A percentile compares a stretch with the other conserved stretches of the same genome.
phyloP scores from a whole-genome alignment of 2,888 invertebrate species.

The Perithous albicinctus region DNA sequence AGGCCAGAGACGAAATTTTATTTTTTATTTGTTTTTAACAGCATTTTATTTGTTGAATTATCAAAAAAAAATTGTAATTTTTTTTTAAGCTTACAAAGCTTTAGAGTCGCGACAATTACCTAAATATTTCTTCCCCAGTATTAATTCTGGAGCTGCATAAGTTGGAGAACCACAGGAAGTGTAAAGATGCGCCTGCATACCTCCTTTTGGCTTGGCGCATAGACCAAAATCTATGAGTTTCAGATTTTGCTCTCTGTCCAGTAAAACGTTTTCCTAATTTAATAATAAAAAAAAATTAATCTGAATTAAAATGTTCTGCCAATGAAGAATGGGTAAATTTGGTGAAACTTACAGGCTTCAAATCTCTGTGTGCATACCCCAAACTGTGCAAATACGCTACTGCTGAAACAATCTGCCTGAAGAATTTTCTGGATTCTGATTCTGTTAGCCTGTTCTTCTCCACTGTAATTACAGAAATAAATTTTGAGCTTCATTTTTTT shows the following conservation, averaged over 20 bases:
- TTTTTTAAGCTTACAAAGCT: no score
- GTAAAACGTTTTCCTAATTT: constrained; percentile 90
- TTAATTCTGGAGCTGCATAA: constrained; percentile 91
- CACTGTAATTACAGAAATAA: constrained; percentile 84
- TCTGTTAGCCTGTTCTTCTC: constrained; percentile 90
- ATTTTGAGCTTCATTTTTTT: constrained; percentile 29
- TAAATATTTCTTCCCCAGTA: constrained; percentile 86
- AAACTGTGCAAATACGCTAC: constrained; percentile 91
- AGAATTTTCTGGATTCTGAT: constrained; percentile 90
- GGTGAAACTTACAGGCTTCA: constrained; percentile 90
- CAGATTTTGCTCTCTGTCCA: constrained; percentile 90
- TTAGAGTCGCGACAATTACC: constrained; percentile 77
- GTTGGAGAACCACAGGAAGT: constrained; percentile 92
- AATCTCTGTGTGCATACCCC: constrained; percentile 92
- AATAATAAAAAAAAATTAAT: constrained; percentile 16
- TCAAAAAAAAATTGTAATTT: no score
- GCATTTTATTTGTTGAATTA: no score
- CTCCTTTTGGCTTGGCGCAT: constrained; percentile 90
- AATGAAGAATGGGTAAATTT: constrained; percentile 3
- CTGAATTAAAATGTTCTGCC: neutral
- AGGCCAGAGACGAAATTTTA: no score
- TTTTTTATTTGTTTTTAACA: no score
- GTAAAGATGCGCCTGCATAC: constrained; percentile 87
- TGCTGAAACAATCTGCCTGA: constrained; percentile 92
- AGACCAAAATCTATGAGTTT: constrained; percentile 94